Percentiles rank a stretch among this genome's conserved stretches.
phyloP scores from a whole-genome alignment of 2,797 vertebrate species.

The Peromyscus attwateri region DNA sequence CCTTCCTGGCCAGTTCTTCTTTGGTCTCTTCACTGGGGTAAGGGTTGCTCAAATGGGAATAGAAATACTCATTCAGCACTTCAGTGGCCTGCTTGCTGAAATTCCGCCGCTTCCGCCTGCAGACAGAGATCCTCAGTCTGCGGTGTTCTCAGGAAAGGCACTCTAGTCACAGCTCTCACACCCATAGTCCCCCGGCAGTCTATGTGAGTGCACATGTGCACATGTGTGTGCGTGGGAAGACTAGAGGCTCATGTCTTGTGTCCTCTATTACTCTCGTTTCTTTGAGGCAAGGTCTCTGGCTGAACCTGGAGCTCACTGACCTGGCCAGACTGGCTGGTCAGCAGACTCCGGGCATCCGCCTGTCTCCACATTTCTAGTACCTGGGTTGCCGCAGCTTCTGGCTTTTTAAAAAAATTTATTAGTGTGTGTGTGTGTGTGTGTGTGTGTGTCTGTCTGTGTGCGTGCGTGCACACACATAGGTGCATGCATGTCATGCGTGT shows the following conservation, averaged over 20 bases:
- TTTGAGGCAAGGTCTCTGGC: not conserved
- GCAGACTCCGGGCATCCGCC: too few species aligned
- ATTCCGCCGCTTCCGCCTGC: constrained; percentile 80
- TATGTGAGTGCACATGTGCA: not conserved
- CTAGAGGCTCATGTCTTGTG: not conserved
- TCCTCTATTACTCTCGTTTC: not conserved
- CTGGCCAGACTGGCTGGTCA: not conserved
- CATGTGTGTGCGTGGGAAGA: not conserved
- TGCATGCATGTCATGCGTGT: not conserved
- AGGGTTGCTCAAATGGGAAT: constrained; percentile 93
- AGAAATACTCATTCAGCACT: constrained; percentile 93
- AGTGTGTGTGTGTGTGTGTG: not conserved
- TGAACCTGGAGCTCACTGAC: not conserved
- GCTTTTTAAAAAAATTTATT: not conserved
- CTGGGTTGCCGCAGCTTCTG: not conserved
- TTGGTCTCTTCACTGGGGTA: constrained; percentile 94
- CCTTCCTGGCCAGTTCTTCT: constrained; percentile 92
- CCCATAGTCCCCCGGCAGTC: not conserved
- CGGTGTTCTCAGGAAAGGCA: too few species aligned
- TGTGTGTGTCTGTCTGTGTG: not conserved
- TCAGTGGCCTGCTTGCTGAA: constrained; percentile 93
- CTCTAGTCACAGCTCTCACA: too few species aligned
- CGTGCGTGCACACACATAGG: too few species aligned
- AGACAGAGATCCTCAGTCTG: not conserved
- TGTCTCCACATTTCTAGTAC: not conserved